These are phyloP conservation scores for Erithacus rubecula DNA, from an alignment of 2,797 vertebrate genomes.

Conservation along the genomic window DNA sequence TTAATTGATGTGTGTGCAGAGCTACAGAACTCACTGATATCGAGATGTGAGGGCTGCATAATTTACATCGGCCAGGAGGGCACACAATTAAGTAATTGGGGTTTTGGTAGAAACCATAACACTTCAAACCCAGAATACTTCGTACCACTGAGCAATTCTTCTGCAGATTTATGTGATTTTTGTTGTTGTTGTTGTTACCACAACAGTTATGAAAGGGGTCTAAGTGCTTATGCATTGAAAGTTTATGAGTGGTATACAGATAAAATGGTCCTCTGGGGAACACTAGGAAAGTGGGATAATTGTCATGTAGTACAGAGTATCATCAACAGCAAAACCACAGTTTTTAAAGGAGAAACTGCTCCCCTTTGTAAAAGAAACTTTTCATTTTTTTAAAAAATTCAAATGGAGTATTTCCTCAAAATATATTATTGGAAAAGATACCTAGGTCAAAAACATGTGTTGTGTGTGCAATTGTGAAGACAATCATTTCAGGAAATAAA, in stretches of 20 bases:
- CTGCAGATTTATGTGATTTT: constrained; percentile 11
- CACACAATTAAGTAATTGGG: constrained; percentile 43
- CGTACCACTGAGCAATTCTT: neutral
- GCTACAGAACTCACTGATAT: constrained; percentile 24
- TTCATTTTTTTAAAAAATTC: neutral
- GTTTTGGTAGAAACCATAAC: constrained; percentile 46
- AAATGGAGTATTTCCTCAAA: neutral
- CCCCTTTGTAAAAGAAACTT: neutral
- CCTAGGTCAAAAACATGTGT: neutral
- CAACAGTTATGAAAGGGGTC: neutral
- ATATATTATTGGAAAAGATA: neutral
- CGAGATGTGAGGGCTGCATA: constrained; percentile 20
- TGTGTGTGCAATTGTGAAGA: neutral
- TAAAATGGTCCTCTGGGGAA: neutral
- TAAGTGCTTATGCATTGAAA: neutral
- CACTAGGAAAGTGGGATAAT: neutral
- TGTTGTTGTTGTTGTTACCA: neutral
- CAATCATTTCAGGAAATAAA: constrained; percentile 39
- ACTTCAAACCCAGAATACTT: constrained; percentile 16
- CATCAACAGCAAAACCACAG: neutral
- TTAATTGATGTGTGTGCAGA: constrained; percentile 42
- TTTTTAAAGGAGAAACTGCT: neutral
- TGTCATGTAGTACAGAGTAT: neutral
- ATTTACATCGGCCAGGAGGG: constrained; percentile 18
- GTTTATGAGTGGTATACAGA: neutral